A percentile compares a stretch with the other conserved stretches of the same genome.
Conservation (phyloP, 2,888 invertebrate species). For the Lacanobia wlatinum region DNA sequence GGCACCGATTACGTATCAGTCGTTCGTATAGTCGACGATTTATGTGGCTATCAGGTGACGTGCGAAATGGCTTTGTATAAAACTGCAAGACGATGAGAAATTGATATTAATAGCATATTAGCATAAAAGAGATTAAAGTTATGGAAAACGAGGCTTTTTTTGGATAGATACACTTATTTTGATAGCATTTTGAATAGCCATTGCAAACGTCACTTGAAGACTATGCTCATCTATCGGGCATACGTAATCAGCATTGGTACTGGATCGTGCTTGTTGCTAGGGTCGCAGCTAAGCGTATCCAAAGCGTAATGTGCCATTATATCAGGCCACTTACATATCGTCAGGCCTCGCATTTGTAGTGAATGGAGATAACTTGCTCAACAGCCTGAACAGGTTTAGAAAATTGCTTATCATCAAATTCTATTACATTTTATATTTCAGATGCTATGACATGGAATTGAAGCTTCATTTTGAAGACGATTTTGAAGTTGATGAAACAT, state of each 20-base stretch:
- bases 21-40: constrained; percentile 66
- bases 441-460: constrained; percentile 43
- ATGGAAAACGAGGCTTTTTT: background rate
- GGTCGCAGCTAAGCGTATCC: constrained; percentile 82
- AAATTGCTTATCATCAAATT: constrained; percentile 70
- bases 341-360: constrained; percentile 84
- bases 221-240: constrained; percentile 66
- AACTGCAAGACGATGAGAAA: background rate
- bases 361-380: constrained; percentile 89
- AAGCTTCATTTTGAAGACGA: constrained; percentile 1
- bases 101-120: too few relatives aligned
- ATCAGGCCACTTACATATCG: constrained; percentile 85
- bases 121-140: background rate
- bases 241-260: constrained; percentile 75
- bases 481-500: constrained; percentile 13
- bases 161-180: background rate
- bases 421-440: constrained; percentile 47
- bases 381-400: constrained; percentile 84
- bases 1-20: constrained; percentile 72
- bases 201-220: constrained; percentile 68
- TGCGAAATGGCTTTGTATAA: constrained; percentile 52
- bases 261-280: constrained; percentile 81
- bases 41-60: constrained; percentile 60
- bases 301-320: constrained; percentile 74
- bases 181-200: constrained; percentile 32